Evolutionary conservation across 2,113 vertebrate genomes (phyloP).

Genomic region (Taurulus bubalis): DNA sequence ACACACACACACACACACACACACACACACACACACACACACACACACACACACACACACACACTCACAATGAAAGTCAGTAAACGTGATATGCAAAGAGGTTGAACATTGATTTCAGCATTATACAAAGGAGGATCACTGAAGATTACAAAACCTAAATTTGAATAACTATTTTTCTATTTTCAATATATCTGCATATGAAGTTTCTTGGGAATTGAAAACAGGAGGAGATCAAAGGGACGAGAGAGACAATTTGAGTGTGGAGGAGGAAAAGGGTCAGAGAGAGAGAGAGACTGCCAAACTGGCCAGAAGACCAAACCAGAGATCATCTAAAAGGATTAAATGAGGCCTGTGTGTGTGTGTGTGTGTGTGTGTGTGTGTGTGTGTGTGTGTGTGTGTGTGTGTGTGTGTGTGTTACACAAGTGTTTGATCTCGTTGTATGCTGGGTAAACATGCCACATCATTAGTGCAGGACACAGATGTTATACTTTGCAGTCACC

Average conservation of each 20-base stretch:
- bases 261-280: not conserved
- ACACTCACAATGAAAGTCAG: not conserved
- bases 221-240: conserved; percentile 11
- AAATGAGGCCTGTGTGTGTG: not conserved
- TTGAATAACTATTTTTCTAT: not conserved
- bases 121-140: not conserved
- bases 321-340: conserved; percentile 25
- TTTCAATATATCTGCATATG: conserved; percentile 1
- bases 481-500: conserved; percentile 4
- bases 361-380: not conserved
- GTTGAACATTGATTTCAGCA: not conserved
- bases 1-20: not conserved
- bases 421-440: conserved; percentile 23
- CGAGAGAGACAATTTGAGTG: not conserved
- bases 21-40: not conserved
- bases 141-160: not conserved
- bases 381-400: not conserved
- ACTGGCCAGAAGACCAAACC: conserved; percentile 12
- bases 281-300: conserved; percentile 8
- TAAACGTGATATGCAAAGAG: not conserved
- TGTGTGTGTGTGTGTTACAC: not conserved
- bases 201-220: not conserved
- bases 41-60: not conserved
- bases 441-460: not conserved
- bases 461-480: conserved; percentile 20